Percentiles rank a stretch among this genome's conserved stretches.
Evolutionary conservation across 2,113 vertebrate species (phyloP).

Genomic region (Pterocles orientalis): DNA sequence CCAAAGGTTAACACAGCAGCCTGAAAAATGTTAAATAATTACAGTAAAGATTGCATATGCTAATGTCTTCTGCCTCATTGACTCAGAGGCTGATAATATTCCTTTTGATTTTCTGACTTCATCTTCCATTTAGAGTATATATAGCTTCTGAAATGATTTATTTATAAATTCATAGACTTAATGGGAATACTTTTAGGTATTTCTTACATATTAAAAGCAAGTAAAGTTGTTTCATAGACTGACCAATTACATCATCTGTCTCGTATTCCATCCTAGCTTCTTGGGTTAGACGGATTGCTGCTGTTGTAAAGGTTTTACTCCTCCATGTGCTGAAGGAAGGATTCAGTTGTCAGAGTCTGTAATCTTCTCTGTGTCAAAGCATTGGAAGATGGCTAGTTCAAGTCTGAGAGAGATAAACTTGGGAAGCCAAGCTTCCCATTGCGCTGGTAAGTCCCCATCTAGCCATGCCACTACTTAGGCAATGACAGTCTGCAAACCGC

Average conservation of each 20-base stretch:
- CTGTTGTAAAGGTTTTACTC: neutral
- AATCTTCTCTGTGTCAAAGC: neutral
- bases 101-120: neutral
- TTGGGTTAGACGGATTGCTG: neutral
- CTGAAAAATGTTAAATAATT: constrained; percentile 1
- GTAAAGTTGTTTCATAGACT: neutral
- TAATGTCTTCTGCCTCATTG: constrained; percentile 4
- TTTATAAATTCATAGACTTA: accelerated
- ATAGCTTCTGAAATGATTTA: neutral
- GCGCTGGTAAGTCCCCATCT: neutral
- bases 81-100: neutral
- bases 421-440: neutral
- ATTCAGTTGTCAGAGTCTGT: neutral
- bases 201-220: neutral
- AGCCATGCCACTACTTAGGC: neutral
- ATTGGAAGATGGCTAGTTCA: neutral
- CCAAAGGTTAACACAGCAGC: neutral
- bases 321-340: neutral
- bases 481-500: neutral
- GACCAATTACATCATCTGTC: neutral
- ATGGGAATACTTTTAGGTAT: neutral
- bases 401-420: neutral
- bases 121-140: neutral
- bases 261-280: neutral
- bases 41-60: neutral